phyloP scores from a whole-genome alignment of 2,113 vertebrate genomes.

The Oceanites oceanicus region DNA sequence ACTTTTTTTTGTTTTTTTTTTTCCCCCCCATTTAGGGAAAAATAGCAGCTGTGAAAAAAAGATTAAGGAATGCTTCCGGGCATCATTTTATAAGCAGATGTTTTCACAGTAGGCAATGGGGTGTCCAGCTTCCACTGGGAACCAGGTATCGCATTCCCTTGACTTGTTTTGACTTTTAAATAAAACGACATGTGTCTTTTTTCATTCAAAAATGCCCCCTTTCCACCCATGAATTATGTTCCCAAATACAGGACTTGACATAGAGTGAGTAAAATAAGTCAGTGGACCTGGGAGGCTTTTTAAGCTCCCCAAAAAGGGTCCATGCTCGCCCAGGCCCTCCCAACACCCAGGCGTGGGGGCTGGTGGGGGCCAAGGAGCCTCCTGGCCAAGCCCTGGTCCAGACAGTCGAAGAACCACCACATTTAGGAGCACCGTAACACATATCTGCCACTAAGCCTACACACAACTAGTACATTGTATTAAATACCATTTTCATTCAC shows the following conservation, averaged over 20 bases:
- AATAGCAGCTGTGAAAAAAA: neutral
- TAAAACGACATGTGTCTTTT: neutral
- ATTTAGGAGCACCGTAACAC: neutral
- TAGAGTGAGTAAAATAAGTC: neutral
- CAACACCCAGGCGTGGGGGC: rapidly evolving
- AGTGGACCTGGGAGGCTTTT: neutral
- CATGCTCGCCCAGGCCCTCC: rapidly evolving
- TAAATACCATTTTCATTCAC: neutral
- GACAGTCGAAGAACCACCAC: neutral
- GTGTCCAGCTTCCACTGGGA: neutral
- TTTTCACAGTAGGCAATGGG: neutral
- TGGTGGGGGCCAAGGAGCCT: neutral
- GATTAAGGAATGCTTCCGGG: neutral
- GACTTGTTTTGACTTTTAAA: neutral
- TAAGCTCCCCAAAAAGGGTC: neutral
- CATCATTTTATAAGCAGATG: neutral
- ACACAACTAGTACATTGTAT: neutral
- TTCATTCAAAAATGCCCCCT: neutral
- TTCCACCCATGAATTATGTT: neutral
- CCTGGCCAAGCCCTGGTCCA: neutral
- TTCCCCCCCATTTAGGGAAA: neutral
- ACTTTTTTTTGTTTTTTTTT: neutral
- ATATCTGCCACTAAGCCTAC: rapidly evolving
- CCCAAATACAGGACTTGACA: neutral
- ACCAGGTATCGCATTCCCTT: neutral